These are phyloP conservation scores for Eptesicus fuscus DNA, from an alignment of 2,113 vertebrate genomes.

Conservation along the genomic window DNA sequence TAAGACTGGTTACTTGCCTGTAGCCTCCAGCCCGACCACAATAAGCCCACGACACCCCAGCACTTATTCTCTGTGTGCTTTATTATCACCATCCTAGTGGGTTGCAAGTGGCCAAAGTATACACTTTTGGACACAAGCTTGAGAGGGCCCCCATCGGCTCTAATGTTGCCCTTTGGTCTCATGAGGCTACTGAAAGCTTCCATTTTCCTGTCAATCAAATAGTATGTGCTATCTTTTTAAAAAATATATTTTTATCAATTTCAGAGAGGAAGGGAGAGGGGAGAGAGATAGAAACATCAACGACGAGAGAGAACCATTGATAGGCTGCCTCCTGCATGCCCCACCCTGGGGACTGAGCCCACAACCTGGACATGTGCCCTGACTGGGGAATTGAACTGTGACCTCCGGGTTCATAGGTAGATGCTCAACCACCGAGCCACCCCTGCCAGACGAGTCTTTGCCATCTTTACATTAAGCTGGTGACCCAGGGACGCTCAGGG, in stretches of 20 bases:
- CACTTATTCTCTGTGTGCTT: neutral
- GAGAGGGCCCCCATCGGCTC: neutral
- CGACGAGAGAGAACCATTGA: too few relatives aligned
- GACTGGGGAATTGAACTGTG: too few relatives aligned
- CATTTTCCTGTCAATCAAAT: neutral
- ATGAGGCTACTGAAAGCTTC: neutral
- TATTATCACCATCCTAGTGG: neutral
- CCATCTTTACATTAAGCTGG: neutral
- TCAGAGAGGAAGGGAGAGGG: too few relatives aligned
- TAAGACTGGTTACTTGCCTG: neutral
- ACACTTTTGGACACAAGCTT: neutral
- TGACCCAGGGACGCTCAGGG: neutral
- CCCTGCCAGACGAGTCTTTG: too few relatives aligned
- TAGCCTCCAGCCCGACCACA: neutral
- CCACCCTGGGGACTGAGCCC: too few relatives aligned
- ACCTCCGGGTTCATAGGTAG: too few relatives aligned
- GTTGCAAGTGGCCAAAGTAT: neutral
- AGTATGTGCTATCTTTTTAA: neutral
- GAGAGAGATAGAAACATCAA: too few relatives aligned
- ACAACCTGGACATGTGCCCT: too few relatives aligned
- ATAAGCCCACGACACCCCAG: neutral
- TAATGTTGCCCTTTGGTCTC: neutral
- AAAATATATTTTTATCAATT: too few relatives aligned
- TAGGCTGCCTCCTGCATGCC: too few relatives aligned
- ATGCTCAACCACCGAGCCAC: too few relatives aligned